Conservation (phyloP, 2,113 vertebrate species). For the Ovibos moschatus region DNA sequence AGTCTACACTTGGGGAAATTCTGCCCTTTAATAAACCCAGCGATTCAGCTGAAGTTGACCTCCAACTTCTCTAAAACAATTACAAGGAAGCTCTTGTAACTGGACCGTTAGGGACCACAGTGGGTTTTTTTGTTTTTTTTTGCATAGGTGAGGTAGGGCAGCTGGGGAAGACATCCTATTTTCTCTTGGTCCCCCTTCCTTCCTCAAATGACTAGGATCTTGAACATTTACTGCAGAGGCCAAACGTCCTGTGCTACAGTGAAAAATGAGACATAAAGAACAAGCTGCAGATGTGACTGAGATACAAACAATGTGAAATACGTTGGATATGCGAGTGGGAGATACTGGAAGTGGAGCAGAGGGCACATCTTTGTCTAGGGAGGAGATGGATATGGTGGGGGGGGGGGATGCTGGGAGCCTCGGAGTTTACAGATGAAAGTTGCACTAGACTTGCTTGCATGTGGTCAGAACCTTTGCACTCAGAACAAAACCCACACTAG, state of each 20-base stretch:
- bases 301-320: not conserved
- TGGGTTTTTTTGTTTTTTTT: not conserved
- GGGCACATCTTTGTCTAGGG: not conserved
- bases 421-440: not conserved
- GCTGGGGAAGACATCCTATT: not conserved
- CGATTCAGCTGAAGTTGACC: rapidly evolving
- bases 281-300: not conserved
- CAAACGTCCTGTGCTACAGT: not conserved
- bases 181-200: not conserved
- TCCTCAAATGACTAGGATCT: not conserved
- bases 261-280: not conserved
- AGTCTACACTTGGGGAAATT: not conserved
- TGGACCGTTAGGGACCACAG: not conserved
- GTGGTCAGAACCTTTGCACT: not conserved
- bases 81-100: too few relatives aligned
- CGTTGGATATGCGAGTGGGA: rapidly evolving
- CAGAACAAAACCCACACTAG: not conserved
- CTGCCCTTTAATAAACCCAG: not conserved
- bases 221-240: not conserved
- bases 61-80: not conserved
- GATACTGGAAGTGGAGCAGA: rapidly evolving
- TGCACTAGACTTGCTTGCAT: rapidly evolving
- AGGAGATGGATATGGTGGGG: not conserved
- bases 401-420: not conserved
- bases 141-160: not conserved